Base-by-base conservation (phyloP, 2,113 vertebrate species). In the Bolborhynchus lineola region DNA sequence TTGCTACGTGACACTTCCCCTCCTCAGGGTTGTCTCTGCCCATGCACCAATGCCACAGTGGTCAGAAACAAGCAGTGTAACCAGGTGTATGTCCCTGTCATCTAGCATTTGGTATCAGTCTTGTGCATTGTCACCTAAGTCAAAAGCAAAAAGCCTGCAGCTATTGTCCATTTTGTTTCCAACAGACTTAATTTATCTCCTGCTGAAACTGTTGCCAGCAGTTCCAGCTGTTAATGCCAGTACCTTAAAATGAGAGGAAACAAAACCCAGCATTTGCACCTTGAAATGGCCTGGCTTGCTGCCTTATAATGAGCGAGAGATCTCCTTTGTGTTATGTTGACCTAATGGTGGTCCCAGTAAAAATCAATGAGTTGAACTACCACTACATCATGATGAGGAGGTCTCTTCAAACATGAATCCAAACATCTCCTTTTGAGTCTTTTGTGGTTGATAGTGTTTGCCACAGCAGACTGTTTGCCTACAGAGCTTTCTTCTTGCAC, bases 71-170 rank as follows among this genome's bases (percentile, higher is more conserved):
- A 79, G 65, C 69, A 41, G 4, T 19, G 46, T 53, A 75, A 59
- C 74, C 41, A n/a, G 60, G 8, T 37, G 65, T 28, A 3, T 37
- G 19, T 29, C 84, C 68, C 28, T 24, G 13, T 7, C 47, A 28
- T 19, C 42, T 47, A 59, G 50, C 39, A 25, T 3, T 11, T 23
- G 41, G 23, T 5, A 13, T 35, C 74, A 19, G 5, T 13, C 50
- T 57, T 70, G 46, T 71, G 37, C 0, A 0, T 23, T 44, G 44
- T 12, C 76, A 50, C 16, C 44, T 2, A 37, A n/a, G 9, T 18
- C 31, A 31, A 69, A 75, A 72, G 33, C 44, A 26, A 10, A 31
- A 74, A 62, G 53, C 39, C 35, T 33, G 25, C 57, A 42, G 39
- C 17, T 69, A 1, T 17, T 57, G 31, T 55, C 76, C 13, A 0